These are phyloP conservation scores for Todus mexicanus DNA, from an alignment of 2,797 vertebrate species.

Conservation along the genomic window DNA sequence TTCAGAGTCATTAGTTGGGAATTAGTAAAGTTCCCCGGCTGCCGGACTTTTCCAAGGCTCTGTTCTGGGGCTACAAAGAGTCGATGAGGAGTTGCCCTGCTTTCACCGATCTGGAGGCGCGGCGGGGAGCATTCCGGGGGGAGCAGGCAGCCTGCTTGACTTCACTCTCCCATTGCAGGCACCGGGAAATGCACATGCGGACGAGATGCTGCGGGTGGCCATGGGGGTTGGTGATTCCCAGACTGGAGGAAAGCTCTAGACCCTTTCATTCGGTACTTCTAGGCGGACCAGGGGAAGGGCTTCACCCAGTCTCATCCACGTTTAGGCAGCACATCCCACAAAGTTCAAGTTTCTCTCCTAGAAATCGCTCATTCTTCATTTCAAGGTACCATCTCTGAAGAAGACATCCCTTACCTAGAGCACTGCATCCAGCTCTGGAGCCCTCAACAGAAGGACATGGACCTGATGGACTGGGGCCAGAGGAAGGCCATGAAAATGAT, in stretches of 20 bases:
- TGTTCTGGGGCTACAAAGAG: slow-evolving; percentile 37
- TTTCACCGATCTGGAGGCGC: not conserved
- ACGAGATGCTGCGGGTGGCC: not conserved
- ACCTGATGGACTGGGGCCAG: too few relatives aligned
- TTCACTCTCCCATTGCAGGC: not conserved
- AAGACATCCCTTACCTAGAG: too few relatives aligned
- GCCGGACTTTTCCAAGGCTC: slow-evolving; percentile 2
- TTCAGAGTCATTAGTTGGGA: slow-evolving; percentile 12
- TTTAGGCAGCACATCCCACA: not conserved
- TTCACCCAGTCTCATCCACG: fast-evolving
- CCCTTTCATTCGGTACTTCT: not conserved
- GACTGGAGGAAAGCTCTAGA: not conserved
- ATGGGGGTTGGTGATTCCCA: not conserved
- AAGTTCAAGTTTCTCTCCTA: not conserved
- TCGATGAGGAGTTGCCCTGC: not conserved
- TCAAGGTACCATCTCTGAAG: not conserved
- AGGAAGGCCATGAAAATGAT: too few relatives aligned
- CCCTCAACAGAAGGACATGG: too few relatives aligned
- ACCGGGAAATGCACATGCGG: fast-evolving
- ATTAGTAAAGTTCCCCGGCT: slow-evolving; percentile 21
- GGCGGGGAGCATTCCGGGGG: not conserved
- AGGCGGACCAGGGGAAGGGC: not conserved
- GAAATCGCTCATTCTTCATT: not conserved
- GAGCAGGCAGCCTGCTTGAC: not conserved
- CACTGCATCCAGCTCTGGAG: too few relatives aligned